Percentiles rank a stretch among this genome's conserved stretches.
phyloP scores from a whole-genome alignment of 2,113 vertebrate genomes.

The Calidris pugnax region DNA sequence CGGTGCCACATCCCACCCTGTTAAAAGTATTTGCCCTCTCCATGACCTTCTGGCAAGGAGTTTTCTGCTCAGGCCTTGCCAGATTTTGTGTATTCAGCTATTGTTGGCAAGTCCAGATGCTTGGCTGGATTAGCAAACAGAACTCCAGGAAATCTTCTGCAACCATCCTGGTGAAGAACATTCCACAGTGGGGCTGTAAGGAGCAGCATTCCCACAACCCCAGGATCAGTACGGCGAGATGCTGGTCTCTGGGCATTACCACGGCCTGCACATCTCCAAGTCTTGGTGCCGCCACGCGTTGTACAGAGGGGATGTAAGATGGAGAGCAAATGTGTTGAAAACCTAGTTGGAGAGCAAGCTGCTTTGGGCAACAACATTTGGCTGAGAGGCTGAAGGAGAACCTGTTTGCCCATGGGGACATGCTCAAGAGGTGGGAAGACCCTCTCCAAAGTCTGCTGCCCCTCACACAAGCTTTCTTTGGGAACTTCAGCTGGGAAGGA shows the following conservation, averaged over 20 bases:
- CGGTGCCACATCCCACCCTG: background rate
- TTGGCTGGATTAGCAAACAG: background rate
- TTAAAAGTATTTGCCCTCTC: slow-evolving; percentile 14
- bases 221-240: background rate
- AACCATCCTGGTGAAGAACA: background rate
- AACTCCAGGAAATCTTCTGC: background rate
- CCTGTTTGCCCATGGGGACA: background rate
- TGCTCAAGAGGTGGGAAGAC: background rate
- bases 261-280: background rate
- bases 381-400: background rate
- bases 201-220: background rate
- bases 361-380: background rate
- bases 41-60: background rate
- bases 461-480: rapidly evolving
- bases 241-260: background rate
- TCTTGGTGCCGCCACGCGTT: rapidly evolving
- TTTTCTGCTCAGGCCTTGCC: background rate
- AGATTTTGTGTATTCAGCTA: background rate
- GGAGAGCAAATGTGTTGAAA: background rate
- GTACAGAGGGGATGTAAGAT: background rate
- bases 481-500: background rate
- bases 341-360: background rate
- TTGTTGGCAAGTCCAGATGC: background rate
- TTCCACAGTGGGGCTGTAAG: background rate
- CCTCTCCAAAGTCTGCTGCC: background rate